Evolutionary conservation across 2,113 vertebrate genomes (phyloP), one percentile per base, ranked within the genome.

Genomic region (Bostrychus sinensis): DNA sequence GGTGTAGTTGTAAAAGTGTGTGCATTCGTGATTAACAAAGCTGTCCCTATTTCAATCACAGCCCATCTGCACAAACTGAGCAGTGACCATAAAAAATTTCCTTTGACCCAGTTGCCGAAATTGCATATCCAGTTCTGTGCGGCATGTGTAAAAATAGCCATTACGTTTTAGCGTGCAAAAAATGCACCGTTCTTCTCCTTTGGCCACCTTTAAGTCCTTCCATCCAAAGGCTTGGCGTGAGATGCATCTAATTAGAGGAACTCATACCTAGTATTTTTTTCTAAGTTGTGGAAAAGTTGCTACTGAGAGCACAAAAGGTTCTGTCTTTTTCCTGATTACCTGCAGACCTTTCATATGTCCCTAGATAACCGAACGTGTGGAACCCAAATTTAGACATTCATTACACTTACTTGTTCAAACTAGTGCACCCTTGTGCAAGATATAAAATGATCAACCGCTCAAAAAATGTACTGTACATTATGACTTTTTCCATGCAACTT

Each of bases 61-160:
- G 23, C 38, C 16, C 25, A 34, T 66, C 43, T 70, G 50, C 37
- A 56, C 14, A 64, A 73, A 72, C 32, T 66, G 60, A 41, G 55
- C 70, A 82, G 58, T 66, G 79, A 80, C 81, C 84, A 68, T 67
- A 62, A 77, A n/a, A 66, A 42, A 73, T 36, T 62, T 53, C 36
- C 55, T 75, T 68, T 81, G 78, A 75, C 76, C 76, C 58, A 80
- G 41, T 72, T 78, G 70, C 72, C 62, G 64, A 25, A 64, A 25
- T 72, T 72, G 36, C 62, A 59, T 65, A 70, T 64, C 61, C 68
- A 67, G 58, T 38, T 57, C 56, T 51, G 19, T 39, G 56, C 11
- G 14, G 53, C 41, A 34, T 42, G 56, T 50, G 66, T 62, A 79
- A 63, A 81, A 83, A 83, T 70, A 83, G 48, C 11, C 28, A 10